These are phyloP conservation scores for Drosophila kikkawai DNA, from an alignment of 1,140 invertebrate species.

Conservation along the genomic window DNA sequence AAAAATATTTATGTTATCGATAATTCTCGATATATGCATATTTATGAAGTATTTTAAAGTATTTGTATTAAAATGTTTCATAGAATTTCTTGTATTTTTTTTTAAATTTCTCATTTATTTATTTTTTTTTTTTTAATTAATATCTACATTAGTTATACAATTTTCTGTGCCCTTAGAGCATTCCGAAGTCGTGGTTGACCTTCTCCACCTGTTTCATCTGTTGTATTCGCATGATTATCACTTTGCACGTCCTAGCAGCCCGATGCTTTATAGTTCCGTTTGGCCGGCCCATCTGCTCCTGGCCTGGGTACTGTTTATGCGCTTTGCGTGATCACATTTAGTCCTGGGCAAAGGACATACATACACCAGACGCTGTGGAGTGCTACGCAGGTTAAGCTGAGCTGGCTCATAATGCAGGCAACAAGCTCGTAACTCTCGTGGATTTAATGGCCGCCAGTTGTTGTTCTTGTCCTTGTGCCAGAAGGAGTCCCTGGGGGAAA, in stretches of 20 bases:
- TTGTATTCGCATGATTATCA: constrained; percentile 64
- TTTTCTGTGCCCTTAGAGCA: background rate
- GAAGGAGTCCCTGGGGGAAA: constrained; percentile 1
- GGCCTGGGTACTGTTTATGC: constrained; percentile 62
- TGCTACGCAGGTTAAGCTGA: constrained; percentile 21
- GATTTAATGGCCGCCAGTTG: constrained; percentile 45
- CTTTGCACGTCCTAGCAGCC: constrained; percentile 68
- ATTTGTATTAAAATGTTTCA: background rate
- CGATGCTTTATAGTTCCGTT: constrained; percentile 68
- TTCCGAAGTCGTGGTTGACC: background rate
- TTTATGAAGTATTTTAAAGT: background rate
- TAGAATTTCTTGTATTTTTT: background rate
- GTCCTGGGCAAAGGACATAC: constrained; percentile 9
- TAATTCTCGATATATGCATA: background rate
- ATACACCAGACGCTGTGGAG: constrained; percentile 4
- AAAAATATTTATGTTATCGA: background rate
- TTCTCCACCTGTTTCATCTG: background rate
- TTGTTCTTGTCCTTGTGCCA: constrained; percentile 2
- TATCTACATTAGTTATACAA: background rate
- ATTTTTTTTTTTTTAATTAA: background rate
- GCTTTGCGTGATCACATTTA: constrained; percentile 75
- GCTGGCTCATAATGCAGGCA: constrained; percentile 26
- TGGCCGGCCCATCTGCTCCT: constrained; percentile 40
- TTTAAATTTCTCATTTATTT: fast-evolving
- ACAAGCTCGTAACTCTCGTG: constrained; percentile 41